Base-by-base conservation (phyloP, 2,888 invertebrate species). In the Deilephila porcellus region DNA sequence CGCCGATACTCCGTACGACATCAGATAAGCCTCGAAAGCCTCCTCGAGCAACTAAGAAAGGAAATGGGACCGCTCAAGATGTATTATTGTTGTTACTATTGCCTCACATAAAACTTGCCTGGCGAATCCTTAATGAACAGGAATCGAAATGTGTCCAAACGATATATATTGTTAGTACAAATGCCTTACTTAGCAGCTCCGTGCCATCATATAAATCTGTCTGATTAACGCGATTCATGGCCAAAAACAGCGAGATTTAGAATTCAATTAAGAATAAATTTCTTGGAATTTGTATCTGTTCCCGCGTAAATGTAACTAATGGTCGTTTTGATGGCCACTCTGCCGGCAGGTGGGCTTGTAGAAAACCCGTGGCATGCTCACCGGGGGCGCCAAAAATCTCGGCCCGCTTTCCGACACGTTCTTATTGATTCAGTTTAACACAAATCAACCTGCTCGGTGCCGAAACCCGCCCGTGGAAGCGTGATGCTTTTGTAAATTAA, bases 171-270 rank as follows among this genome's bases (percentile, higher is more conserved):
- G 82, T 85, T 76, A 78, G 77, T 81, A 81, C 78, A 75, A 84
- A 88, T 85, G 84, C 82, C 85, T 88, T 80, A 89, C 85, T 88
- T 86, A 86, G 80, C 78, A 79, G 81, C 84, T 82, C 80, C 78
- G 82, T 85, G 85, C 81, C 83, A 86, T 85, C 85, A 83, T 89
- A 91, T 92, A 93, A 92, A 92, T 87, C 92, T 86, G 89, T 91
- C 90, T 83, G 88, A 87, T 90, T 88, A 87, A 91, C 86, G 85
- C 88, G 90, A 92, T 91, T 89, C 89, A 91, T 86, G 89, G 86
- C 86, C 86, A 91, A 93, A 86, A 91, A 91, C 89, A 89, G 91
- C 86, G 85, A 90, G 91, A 91, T 93, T 93, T 93, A 93, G 88
- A 87, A 92, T 91, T 89, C 88, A 91, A 93, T 93, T 91, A 91